Base-by-base conservation (phyloP, 2,888 invertebrate species). In the Malachius bipustulatus region DNA sequence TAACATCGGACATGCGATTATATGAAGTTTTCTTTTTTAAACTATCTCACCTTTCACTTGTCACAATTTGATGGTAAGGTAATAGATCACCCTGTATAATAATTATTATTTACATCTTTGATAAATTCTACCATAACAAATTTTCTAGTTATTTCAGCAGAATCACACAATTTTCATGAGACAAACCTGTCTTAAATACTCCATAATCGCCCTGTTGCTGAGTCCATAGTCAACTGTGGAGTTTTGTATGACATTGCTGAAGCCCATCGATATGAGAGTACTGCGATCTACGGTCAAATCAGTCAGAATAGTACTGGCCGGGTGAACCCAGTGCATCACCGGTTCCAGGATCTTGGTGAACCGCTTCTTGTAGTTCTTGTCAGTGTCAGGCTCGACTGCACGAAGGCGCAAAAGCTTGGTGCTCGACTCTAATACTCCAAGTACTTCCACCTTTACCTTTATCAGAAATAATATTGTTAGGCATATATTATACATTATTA, bases 381-480 rank as follows among this genome's bases (percentile, higher is more conserved):
- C 84, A 11, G 76, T 77, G 50, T 85, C 85, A 0, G 88, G 88
- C 51, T 88, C 88, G 1, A 88, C 82, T 0, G 88, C 88, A 38
- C 84, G 71, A 16, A 90, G 66, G 10, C 87, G 71, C 38, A 89
- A 67, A 40, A 73, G 62, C 60, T 81, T 81, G 13, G 79, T 77
- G 3, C 71, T 66, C 3, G 77, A 72, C 60, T 90, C 87, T 41
- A 85, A 63, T 2, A 87, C 78, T 1, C 89, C 89, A 30, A 90
- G 64, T 4, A 90, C 87, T 61, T 89, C 88, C 0, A 89, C 85
- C 58, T 87, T 87, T 0, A 87, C 84, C n/a, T n/a, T n/a, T n/a
- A n/a, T n/a, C n/a, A n/a, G n/a, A n/a, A n/a, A n/a, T n/a, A n/a
- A n/a, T n/a, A n/a, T n/a, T n/a, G n/a, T n/a, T n/a, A n/a, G n/a